These are phyloP conservation scores for Megalopta genalis DNA, from an alignment of 1,140 invertebrate species.

Conservation along the genomic window DNA sequence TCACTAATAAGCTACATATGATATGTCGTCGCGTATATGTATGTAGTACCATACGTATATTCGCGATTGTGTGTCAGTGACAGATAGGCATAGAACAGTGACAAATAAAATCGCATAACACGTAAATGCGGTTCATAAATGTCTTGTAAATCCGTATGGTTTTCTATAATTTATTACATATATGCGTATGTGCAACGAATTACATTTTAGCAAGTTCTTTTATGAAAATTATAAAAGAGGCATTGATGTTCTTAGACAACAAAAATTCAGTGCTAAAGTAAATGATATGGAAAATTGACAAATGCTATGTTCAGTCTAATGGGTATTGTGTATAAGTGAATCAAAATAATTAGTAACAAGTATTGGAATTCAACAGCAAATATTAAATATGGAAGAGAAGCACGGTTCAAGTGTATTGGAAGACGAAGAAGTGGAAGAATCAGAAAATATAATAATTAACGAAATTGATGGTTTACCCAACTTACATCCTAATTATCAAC, in stretches of 20 bases:
- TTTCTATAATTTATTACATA: neutral
- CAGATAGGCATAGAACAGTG: neutral
- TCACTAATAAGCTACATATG: slow-evolving; percentile 2
- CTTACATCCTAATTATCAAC: slow-evolving; percentile 85
- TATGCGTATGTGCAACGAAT: neutral
- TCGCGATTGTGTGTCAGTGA: neutral
- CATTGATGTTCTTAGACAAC: neutral
- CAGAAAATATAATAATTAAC: slow-evolving; percentile 90
- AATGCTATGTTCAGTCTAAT: neutral
- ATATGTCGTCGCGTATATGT: neutral
- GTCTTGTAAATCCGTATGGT: neutral
- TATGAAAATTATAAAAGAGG: neutral
- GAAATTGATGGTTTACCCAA: slow-evolving; percentile 90
- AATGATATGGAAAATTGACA: neutral
- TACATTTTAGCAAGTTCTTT: neutral
- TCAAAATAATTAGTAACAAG: neutral
- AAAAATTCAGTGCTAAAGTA: neutral
- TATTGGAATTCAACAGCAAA: neutral
- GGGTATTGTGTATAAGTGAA: slow-evolving; percentile 4
- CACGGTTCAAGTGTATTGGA: slow-evolving; percentile 65
- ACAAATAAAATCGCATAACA: slow-evolving; percentile 8
- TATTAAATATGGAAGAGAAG: slow-evolving; percentile 73
- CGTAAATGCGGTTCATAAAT: slow-evolving; percentile 8
- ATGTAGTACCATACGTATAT: neutral
- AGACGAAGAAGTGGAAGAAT: slow-evolving; percentile 77